phyloP scores from a whole-genome alignment of 2,797 vertebrate species.

The Percopsis omiscomaycus region DNA sequence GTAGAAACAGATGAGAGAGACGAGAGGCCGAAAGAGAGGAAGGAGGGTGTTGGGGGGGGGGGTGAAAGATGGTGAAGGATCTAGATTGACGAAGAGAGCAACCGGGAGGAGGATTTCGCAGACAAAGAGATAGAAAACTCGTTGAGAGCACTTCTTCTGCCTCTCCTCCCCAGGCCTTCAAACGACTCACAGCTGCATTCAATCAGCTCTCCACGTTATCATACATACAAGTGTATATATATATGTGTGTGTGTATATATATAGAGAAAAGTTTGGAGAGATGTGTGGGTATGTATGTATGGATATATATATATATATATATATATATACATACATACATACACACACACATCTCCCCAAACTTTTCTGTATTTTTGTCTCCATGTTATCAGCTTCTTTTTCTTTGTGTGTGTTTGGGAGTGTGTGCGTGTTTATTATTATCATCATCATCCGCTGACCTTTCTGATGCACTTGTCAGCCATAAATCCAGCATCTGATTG shows the following conservation, averaged over 20 bases:
- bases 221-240: not conserved
- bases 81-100: not conserved
- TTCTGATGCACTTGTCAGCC: constrained; percentile 40
- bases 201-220: no score
- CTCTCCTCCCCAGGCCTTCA: constrained; percentile 16
- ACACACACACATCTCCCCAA: no score
- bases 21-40: constrained; percentile 39
- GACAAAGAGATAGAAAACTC: not conserved
- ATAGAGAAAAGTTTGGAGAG: no score
- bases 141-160: not conserved
- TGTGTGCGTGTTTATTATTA: constrained; percentile 39
- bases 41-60: not conserved
- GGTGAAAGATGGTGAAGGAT: not conserved
- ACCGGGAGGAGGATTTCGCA: not conserved
- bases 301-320: constrained; percentile 4
- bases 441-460: constrained; percentile 33
- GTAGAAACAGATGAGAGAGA: no score
- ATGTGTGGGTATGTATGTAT: not conserved
- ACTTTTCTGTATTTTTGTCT: not conserved
- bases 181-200: constrained; percentile 43
- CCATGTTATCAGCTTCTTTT: constrained; percentile 5
- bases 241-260: not conserved
- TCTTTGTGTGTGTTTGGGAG: constrained; percentile 6
- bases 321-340: not conserved
- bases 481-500: constrained; percentile 49